Conservation (phyloP, 2,888 invertebrate species). For the Drosophila nigricruria region DNA sequence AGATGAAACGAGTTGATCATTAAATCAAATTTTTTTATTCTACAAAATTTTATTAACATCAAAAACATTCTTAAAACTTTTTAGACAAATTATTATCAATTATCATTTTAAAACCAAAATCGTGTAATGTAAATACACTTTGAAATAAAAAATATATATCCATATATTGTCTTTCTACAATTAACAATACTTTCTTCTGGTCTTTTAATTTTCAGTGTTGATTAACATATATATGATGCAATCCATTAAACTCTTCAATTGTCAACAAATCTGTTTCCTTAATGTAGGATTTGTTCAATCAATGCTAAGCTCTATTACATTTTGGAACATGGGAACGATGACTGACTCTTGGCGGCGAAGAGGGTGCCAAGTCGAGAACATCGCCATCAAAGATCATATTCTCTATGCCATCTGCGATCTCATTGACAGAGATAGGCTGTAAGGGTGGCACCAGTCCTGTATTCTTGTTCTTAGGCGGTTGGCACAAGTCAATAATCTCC, state of each 20-base stretch:
- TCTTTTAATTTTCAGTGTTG: neutral
- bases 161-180: neutral
- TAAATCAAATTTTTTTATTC: slow-evolving; percentile 16
- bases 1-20: slow-evolving; percentile 7
- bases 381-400: slow-evolving; percentile 28
- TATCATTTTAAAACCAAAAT: neutral
- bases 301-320: slow-evolving; percentile 24
- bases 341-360: slow-evolving; percentile 61
- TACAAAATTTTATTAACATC: slow-evolving; percentile 12
- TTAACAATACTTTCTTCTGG: neutral
- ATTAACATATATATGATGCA: slow-evolving; percentile 1
- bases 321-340: slow-evolving; percentile 35
- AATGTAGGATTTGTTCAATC: neutral
- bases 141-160: neutral
- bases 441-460: neutral
- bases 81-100: neutral
- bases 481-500: slow-evolving; percentile 49
- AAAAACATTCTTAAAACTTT: neutral
- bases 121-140: neutral
- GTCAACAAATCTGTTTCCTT: neutral
- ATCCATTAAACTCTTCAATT: neutral
- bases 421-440: neutral
- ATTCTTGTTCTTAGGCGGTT: slow-evolving; percentile 3
- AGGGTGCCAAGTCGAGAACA: slow-evolving; percentile 29
- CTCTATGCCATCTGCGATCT: slow-evolving; percentile 3